Evolutionary conservation across 2,888 invertebrate species (phyloP), one percentile per base, ranked within the genome.

Genomic region (Tetanocera ferruginea): DNA sequence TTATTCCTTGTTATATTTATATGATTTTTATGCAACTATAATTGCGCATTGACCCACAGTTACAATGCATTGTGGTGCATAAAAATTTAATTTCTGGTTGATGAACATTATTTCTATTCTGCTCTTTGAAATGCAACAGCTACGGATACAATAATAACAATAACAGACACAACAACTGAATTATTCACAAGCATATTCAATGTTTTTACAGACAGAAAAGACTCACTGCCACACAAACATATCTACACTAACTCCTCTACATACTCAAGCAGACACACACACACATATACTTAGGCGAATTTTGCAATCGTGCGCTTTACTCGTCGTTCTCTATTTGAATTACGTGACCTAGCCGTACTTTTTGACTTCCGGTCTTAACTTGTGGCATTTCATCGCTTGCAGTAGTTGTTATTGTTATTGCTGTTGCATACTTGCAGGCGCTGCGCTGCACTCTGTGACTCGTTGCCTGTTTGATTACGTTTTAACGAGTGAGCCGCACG

Each of bases 311-410:
- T 69, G 51, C 28, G 69, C 69, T 69, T 69, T 51, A 19, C 60
- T n/a, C 60, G 73, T n/a, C 60, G 73, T 23, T 49, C 77, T 82
- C 69, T 79, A 82, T 82, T 82, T 77, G 80, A 79, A 80, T 78
- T 81, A 80, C 83, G 82, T 81, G 82, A 81, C 81, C 79, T 78
- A 80, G 76, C 60, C 60, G 73, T 11, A 62, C 62, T 57, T 64
- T 80, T 82, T 78, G 78, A 80, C 79, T 83, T 81, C 80, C 80
- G 78, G 52, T 57, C 78, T 78, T 69, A 62, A 73, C 76, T 73
- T 73, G 76, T 69, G 73, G 76, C 72, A 76, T 76, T 79, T 76
- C 77, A 55, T 51, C 72, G 34, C 23, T 70, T 31, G 62, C 28
- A 28, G 49, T 73, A 14, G 60, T 60, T 62, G 57, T n/a, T 43